Base-by-base conservation (phyloP, 2,797 vertebrate species). In the Trachurus trachurus region DNA sequence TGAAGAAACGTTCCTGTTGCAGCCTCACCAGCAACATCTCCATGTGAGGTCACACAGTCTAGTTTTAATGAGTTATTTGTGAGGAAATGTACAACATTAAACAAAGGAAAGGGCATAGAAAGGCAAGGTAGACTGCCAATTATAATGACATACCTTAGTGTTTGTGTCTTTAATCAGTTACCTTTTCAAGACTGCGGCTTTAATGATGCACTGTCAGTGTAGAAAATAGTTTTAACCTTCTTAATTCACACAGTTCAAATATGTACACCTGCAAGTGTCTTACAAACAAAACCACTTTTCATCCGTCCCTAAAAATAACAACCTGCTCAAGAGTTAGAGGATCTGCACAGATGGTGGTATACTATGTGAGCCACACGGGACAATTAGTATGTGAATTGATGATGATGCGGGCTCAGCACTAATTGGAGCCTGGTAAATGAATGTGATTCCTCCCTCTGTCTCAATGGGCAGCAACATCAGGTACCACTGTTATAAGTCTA, bases 331-430 rank as follows among this genome's bases (percentile, higher is more conserved):
- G 85, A 88, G 54, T 83, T 72, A 58, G 76, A 85, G 77, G 78
- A 85, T 73, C 72, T 61, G 91, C 86, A 92, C 93, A 95, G 93
- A 94, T 93, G 92, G 90, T 83, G 76, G 86, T 88, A 78, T 61
- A 84, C 78, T 79, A 72, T 58, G 72, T 10, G 56, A 91, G 87
- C 87, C 92, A 89, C 91, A 79, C 71, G 90, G 91, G 92, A 91
- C 92, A 94, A 94, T 94, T 93, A 94, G 91, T 65, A 80, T 86
- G 81, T 91, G 93, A 94, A 95, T 92, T 92, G 92, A 95, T 95
- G 93, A 94, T 95, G 93, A 94, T 94, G 88, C 87, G 40, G 86
- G 52, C 89, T 93, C 89, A 80, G 86, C 86, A 81, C 91, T 94
- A 95, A 96, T 94, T 94, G 94, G 92, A 87, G 71, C 67, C 88